phyloP scores from a whole-genome alignment of 2,797 vertebrate genomes.

The Rallus crepitans region DNA sequence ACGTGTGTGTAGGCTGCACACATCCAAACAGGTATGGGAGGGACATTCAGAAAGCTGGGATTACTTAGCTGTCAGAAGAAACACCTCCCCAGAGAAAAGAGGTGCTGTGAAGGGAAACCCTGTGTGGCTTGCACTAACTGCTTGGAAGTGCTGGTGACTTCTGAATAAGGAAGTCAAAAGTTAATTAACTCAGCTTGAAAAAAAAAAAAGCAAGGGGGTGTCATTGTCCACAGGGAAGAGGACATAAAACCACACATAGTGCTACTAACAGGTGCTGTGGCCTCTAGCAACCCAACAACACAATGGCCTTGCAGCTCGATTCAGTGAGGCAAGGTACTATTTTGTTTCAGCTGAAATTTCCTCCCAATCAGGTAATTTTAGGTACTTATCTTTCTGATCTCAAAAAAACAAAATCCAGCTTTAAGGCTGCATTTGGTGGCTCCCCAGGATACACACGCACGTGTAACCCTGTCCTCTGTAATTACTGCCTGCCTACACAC shows the following conservation, averaged over 20 bases:
- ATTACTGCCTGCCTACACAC: slow-evolving; percentile 52
- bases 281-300: fast-evolving
- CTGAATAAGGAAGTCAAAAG: not conserved
- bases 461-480: slow-evolving; percentile 10
- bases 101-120: not conserved
- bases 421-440: not conserved
- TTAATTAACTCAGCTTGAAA: not conserved
- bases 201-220: not conserved
- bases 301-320: not conserved
- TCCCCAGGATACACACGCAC: not conserved
- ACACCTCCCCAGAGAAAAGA: not conserved
- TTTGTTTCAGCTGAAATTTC: slow-evolving; percentile 2
- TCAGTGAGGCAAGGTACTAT: not conserved
- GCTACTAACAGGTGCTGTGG: not conserved
- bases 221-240: not conserved
- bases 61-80: not conserved
- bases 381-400: not conserved
- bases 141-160: not conserved
- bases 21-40: not conserved
- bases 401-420: not conserved
- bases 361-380: not conserved
- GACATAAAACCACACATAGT: not conserved
- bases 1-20: not conserved
- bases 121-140: not conserved
- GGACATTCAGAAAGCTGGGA: not conserved